A percentile compares a stretch with the other conserved stretches of the same genome.
Evolutionary conservation across 2,113 vertebrate species (phyloP).

Genomic region (Mesitornis unicolor): DNA sequence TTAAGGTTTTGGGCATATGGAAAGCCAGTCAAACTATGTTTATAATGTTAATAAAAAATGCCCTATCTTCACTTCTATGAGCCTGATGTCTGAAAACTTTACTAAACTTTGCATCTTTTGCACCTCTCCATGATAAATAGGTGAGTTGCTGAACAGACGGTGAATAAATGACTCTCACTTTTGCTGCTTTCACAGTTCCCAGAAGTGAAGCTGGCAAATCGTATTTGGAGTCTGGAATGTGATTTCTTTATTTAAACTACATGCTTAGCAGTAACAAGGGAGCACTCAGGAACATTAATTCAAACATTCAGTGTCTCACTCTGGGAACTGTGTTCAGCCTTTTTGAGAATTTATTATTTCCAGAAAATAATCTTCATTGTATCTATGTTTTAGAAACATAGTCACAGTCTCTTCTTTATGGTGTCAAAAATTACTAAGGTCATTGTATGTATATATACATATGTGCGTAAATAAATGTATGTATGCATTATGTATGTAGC

Average conservation of each 20-base stretch:
- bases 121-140: constrained; percentile 29
- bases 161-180: constrained; percentile 52
- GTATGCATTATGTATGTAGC: neutral
- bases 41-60: neutral
- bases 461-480: neutral
- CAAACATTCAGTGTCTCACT: neutral
- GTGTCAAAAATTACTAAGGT: neutral
- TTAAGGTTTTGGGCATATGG: neutral
- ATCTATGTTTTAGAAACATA: neutral
- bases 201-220: constrained; percentile 51
- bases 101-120: constrained; percentile 13
- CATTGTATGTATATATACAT: neutral
- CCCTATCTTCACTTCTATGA: neutral
- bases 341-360: constrained; percentile 16
- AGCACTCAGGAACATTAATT: constrained; percentile 39
- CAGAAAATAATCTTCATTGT: neutral
- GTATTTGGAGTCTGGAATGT: constrained; percentile 38
- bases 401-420: neutral
- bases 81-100: neutral
- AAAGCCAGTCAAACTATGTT: neutral
- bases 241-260: constrained; percentile 60
- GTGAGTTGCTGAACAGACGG: constrained; percentile 31
- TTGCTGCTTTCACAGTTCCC: constrained; percentile 56
- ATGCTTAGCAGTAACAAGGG: constrained; percentile 29
- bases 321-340: neutral